phyloP scores from a whole-genome alignment of 2,797 vertebrate species.

The Bradypodion pumilum region DNA sequence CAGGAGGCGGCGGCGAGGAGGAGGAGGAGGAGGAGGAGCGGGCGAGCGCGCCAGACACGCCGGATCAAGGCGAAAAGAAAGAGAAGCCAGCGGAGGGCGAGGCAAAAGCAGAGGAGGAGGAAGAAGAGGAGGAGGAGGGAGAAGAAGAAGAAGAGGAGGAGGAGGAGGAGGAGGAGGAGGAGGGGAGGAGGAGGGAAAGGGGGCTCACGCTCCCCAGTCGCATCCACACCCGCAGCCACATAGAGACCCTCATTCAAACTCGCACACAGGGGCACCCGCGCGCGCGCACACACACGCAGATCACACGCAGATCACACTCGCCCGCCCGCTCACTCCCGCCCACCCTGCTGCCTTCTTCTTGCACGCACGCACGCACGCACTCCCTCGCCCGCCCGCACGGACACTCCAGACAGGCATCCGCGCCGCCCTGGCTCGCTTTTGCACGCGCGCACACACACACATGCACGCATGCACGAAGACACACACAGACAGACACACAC shows the following conservation, averaged over 20 bases:
- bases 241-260: constrained; percentile 64
- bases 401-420: constrained; percentile 41
- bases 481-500: neutral
- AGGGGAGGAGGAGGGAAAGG: constrained; percentile 75
- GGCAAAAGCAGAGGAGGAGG: constrained; percentile 81
- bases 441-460: neutral
- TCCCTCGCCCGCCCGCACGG: constrained; percentile 33
- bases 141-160: constrained; percentile 74
- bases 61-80: constrained; percentile 66
- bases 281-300: constrained; percentile 43
- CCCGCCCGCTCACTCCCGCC: constrained; percentile 55
- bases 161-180: constrained; percentile 81
- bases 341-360: constrained; percentile 44
- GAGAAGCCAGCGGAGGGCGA: constrained; percentile 46
- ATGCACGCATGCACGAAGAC: neutral
- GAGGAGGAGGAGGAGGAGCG: constrained; percentile 76
- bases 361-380: constrained; percentile 36
- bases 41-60: neutral
- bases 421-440: constrained; percentile 49
- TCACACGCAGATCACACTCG: constrained; percentile 41
- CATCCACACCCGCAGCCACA: constrained; percentile 80
- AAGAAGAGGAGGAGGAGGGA: constrained; percentile 77
- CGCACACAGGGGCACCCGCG: neutral
- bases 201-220: constrained; percentile 76
- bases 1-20: constrained; percentile 50